phyloP scores from a whole-genome alignment of 64 coral and sea anemone genomes.

The Anthopleura sola region DNA sequence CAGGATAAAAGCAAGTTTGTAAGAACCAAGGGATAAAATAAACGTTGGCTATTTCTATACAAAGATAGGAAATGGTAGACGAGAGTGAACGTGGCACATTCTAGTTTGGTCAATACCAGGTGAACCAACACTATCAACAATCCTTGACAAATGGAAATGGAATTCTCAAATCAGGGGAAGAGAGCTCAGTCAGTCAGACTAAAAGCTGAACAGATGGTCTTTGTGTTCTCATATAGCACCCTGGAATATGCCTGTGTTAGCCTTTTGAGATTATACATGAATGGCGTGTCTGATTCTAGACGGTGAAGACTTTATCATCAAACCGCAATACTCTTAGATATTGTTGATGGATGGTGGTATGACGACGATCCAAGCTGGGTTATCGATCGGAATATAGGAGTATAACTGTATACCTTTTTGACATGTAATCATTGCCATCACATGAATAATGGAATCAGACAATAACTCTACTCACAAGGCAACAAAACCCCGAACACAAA shows the following conservation, averaged over 20 bases:
- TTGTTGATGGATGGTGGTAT: not conserved
- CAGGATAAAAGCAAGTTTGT: not conserved
- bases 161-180: not conserved
- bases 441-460: too few species aligned
- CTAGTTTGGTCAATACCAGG: not conserved
- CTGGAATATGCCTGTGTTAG: too few species aligned
- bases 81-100: too few species aligned
- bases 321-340: slow-evolving; percentile 6
- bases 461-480: too few species aligned
- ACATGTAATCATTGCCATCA: not conserved
- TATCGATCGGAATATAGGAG: not conserved
- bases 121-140: not conserved
- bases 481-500: too few species aligned
- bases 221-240: too few species aligned
- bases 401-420: not conserved
- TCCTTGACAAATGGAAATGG: not conserved
- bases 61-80: not conserved
- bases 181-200: not conserved
- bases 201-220: not conserved
- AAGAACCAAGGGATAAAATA: not conserved
- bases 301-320: not conserved
- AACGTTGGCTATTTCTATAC: not conserved
- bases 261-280: not conserved
- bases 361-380: not conserved
- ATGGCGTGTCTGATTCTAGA: too few species aligned